phyloP scores from a whole-genome alignment of 1,140 invertebrate genomes.

The Cephus cinctus region DNA sequence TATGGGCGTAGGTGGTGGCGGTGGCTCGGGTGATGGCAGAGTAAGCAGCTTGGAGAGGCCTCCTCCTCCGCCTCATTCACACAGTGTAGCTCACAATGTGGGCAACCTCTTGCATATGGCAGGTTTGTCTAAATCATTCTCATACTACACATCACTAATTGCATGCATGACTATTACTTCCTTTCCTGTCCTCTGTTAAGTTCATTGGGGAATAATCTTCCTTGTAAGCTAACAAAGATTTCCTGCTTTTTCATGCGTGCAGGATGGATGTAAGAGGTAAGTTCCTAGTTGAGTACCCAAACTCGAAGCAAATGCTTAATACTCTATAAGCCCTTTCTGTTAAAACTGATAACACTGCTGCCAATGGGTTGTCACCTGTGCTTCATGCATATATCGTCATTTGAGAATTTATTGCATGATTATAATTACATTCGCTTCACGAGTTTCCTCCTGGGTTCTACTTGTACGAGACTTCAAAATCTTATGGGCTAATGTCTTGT shows the following conservation, averaged over 20 bases:
- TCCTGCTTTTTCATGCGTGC: neutral
- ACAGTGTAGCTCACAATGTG: slow-evolving; percentile 66
- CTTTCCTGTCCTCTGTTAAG: neutral
- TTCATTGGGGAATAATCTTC: neutral
- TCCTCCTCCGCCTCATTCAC: slow-evolving; percentile 65
- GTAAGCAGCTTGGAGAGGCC: slow-evolving; percentile 65
- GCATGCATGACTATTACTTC: too few relatives aligned
- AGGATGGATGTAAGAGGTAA: slow-evolving; percentile 27
- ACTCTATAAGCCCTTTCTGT: too few relatives aligned
- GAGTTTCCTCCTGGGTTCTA: too few relatives aligned
- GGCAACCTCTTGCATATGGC: slow-evolving; percentile 84
- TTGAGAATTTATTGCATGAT: too few relatives aligned
- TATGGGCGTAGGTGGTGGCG: slow-evolving; percentile 43
- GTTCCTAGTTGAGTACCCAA: too few relatives aligned
- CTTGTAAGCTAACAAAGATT: neutral
- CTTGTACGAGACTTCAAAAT: too few relatives aligned
- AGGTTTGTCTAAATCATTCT: slow-evolving; percentile 55
- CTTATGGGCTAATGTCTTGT: too few relatives aligned
- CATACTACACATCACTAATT: slow-evolving; percentile 14
- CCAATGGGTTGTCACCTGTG: too few relatives aligned
- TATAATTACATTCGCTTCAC: too few relatives aligned
- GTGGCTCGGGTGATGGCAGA: slow-evolving; percentile 52
- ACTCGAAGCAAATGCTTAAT: too few relatives aligned
- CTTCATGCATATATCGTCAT: too few relatives aligned
- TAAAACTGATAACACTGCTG: too few relatives aligned